Base-by-base conservation (phyloP, 2,797 vertebrate genomes). In the Muraenolepis orangiensis region DNA sequence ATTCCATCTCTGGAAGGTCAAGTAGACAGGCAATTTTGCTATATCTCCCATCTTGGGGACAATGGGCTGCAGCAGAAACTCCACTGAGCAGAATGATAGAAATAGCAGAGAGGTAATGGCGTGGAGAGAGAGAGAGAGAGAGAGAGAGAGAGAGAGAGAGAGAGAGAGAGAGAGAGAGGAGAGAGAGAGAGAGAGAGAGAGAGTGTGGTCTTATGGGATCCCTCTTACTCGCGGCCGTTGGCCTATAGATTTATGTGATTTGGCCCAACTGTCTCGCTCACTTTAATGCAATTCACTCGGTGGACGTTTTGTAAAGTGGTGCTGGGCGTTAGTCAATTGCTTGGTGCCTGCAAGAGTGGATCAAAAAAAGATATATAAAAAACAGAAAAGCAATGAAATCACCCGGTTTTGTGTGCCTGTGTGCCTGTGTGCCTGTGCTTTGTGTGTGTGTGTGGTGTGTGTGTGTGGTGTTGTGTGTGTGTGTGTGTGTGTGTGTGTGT, bases 1-100 rank as follows among this genome's bases (percentile, higher is more conserved):
- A 85, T 88, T 86, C 84, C 74, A 78, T 83, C 86, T 69, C 66
- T 69, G 76, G 82, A 91, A 90, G 88, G 88, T 89, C 88, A 88
- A 88, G 80, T 81, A 84, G 81, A 80, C 81, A 70, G 79, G 72
- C 79, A 77, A 78, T 86, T 89, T 84, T 79, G 82, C 78, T 78
- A 72, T 81, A 84, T 84, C 78, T 78, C 70, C 77, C 71, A 76
- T 87, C 75, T 83, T 61, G 80, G 81, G 79, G 72, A 82, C 78
- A 81, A 81, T 84, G 81, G 81, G 80, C 72, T 87, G 71, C 42
- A 72, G 83, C 81, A 85, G 86, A 83, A 80, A 26, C 86, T 78
- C 76, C 78, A 81, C 61, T 74, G 81, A 81, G 71, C 72, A 77
- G 80, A 82, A 72, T 76, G 83, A 86, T 82, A 84, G 86, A 86